A percentile compares a stretch with the other conserved stretches of the same genome.
phyloP scores from a whole-genome alignment of 2,797 vertebrate genomes.

The Coreius guichenoti region DNA sequence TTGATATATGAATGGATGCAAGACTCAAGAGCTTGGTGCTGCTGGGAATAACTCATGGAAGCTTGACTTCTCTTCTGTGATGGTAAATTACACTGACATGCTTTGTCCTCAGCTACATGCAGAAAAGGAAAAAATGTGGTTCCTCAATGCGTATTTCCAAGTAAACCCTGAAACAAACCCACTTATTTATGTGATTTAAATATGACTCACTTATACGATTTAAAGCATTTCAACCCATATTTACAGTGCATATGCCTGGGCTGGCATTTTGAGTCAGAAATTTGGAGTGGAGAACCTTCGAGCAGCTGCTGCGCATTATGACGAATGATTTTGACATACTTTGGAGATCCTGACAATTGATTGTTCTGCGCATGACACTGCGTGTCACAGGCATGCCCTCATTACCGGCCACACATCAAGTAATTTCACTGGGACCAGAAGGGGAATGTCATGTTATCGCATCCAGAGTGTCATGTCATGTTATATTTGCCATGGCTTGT shows the following conservation, averaged over 20 bases:
- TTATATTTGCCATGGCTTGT: slow-evolving; percentile 48
- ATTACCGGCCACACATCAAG: slow-evolving; percentile 57
- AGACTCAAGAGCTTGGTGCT: slow-evolving; percentile 18
- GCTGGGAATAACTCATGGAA: slow-evolving; percentile 26
- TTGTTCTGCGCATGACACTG: slow-evolving; percentile 34
- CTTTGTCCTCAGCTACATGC: slow-evolving; percentile 32
- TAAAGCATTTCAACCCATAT: neutral
- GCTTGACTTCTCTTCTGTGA: slow-evolving; percentile 42
- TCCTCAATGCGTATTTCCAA: slow-evolving; percentile 11
- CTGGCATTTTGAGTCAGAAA: neutral
- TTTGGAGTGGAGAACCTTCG: neutral
- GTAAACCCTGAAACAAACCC: neutral
- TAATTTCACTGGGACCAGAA: slow-evolving; percentile 32
- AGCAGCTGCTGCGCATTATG: slow-evolving; percentile 17
- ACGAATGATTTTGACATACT: slow-evolving; percentile 35
- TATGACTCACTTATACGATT: neutral
- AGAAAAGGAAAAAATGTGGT: neutral
- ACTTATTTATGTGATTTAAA: neutral
- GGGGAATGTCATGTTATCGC: slow-evolving; percentile 41
- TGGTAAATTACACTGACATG: slow-evolving; percentile 32
- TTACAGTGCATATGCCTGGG: neutral
- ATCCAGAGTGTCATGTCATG: slow-evolving; percentile 49
- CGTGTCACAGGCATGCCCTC: slow-evolving; percentile 50
- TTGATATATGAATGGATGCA: slow-evolving; percentile 32
- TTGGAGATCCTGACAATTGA: slow-evolving; percentile 41